Conservation (phyloP, 2,888 invertebrate species). For the Bruchidius siliquastri region DNA sequence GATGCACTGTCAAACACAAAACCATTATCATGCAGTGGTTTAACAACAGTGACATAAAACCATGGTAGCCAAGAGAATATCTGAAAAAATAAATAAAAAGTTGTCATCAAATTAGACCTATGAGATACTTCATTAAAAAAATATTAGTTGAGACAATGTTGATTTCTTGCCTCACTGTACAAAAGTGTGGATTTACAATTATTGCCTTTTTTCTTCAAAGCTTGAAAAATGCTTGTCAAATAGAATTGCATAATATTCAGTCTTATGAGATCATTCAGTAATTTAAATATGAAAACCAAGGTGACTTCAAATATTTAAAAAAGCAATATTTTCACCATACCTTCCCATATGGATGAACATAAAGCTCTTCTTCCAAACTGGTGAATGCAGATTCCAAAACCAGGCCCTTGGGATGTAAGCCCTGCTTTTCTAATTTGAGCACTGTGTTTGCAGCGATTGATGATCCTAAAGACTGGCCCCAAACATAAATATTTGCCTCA, state of each 20-base stretch:
- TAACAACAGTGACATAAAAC: constrained; percentile 72
- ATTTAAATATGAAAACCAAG: too few species aligned
- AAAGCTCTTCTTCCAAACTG: constrained; percentile 34
- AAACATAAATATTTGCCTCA: constrained; percentile 36
- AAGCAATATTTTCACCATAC: constrained; percentile 17
- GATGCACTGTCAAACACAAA: constrained; percentile 76
- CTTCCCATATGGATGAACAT: constrained; percentile 35
- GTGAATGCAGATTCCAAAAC: constrained; percentile 40
- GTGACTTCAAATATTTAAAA: too few species aligned
- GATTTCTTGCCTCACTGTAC: too few species aligned
- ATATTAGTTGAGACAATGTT: too few species aligned
- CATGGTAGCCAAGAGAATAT: constrained; percentile 80
- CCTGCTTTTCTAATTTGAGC: constrained; percentile 20
- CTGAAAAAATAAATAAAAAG: constrained; percentile 33
- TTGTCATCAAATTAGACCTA: background rate
- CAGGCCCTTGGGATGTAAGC: constrained; percentile 29
- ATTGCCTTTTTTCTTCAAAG: too few species aligned
- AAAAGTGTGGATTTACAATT: too few species aligned
- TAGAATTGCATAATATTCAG: too few species aligned
- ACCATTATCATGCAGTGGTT: constrained; percentile 68
- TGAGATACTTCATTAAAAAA: too few species aligned
- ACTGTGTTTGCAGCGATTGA: constrained; percentile 36
- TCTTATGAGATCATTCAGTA: too few species aligned
- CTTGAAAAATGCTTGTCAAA: too few species aligned
- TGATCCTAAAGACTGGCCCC: constrained; percentile 43